Base-by-base conservation (phyloP, 2,797 vertebrate species). In the Etheostoma perlongum region DNA sequence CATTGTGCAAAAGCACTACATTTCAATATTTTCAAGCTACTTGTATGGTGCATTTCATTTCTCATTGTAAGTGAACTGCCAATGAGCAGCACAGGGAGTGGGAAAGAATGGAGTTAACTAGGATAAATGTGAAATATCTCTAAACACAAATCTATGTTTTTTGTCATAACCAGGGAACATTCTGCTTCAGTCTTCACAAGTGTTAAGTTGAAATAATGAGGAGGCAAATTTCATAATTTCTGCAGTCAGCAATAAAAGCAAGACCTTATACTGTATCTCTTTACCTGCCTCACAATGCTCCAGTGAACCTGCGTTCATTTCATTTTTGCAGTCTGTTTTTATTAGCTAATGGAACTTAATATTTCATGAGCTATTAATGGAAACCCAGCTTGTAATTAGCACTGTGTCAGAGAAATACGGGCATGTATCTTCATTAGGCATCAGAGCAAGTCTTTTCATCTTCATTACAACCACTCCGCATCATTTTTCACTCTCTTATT, bases 301-400 rank as follows among this genome's bases (percentile, higher is more conserved):
- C 84, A 75, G 64, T 23, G 55, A 67, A 76, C 70, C 82, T 69
- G 74, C 74, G 42, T 79, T 84, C 57, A 59, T 44, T 44, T 44
- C 36, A 40, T 85, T 91, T 86, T 84, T 83, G 48, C 73, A 74
- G 84, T 74, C 74, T 83, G 82, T 82, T 92, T 93, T 94, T 94
- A 94, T 95, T 94, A 94, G 90, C 92, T 95, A 94, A 94, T 93
- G 92, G 92, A 91, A 91, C 89, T 94, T 94, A 94, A 95, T 95
- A 95, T 95, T 95, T 95, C 92, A 95, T 93, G 91, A 94, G 93
- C 90, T 92, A 95, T 95, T 94, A 94, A 95, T 94, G 92, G 92
- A 89, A 86, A 71, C 85, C 76, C 75, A 40, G 90, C 88, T 89
- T 73, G 87, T 93, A 95, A 95, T 96, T 94, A 95, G 92, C 65